A percentile compares a stretch with the other conserved stretches of the same genome.
phyloP scores from a whole-genome alignment of 2,113 vertebrate species.

The Equus przewalskii region DNA sequence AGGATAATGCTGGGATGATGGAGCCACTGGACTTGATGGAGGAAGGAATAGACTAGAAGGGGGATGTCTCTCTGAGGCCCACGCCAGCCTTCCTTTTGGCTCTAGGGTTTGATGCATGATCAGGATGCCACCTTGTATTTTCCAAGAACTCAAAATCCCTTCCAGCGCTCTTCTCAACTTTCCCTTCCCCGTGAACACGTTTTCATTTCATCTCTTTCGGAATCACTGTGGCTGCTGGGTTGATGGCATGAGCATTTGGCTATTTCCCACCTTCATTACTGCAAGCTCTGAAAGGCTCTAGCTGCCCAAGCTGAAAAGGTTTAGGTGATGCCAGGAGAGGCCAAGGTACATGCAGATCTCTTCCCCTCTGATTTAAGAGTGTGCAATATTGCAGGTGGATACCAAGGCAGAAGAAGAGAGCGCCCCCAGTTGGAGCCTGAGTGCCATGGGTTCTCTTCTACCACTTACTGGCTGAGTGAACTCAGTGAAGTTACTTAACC shows the following conservation, averaged over 20 bases:
- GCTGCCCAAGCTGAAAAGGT: background rate
- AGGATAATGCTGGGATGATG: background rate
- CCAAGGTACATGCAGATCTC: background rate
- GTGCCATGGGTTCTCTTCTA: background rate
- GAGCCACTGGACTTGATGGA: background rate
- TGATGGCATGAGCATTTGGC: background rate
- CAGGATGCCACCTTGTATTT: background rate
- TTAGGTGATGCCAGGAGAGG: background rate
- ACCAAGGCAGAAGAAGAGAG: background rate
- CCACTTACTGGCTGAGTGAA: background rate
- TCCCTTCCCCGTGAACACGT: background rate
- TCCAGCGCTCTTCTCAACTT: background rate
- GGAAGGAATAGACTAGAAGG: background rate
- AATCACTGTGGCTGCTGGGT: background rate
- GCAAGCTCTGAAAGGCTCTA: slow-evolving; percentile 1
- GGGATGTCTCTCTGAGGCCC: background rate
- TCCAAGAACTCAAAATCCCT: background rate
- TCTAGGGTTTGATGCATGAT: background rate
- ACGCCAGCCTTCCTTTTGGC: background rate
- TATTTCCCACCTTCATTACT: background rate
- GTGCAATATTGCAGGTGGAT: background rate
- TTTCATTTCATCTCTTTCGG: background rate
- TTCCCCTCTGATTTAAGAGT: background rate
- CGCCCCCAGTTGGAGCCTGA: background rate
- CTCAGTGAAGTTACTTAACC: background rate